phyloP scores from a whole-genome alignment of 2,888 invertebrate species.

The Conops quadrifasciatus region DNA sequence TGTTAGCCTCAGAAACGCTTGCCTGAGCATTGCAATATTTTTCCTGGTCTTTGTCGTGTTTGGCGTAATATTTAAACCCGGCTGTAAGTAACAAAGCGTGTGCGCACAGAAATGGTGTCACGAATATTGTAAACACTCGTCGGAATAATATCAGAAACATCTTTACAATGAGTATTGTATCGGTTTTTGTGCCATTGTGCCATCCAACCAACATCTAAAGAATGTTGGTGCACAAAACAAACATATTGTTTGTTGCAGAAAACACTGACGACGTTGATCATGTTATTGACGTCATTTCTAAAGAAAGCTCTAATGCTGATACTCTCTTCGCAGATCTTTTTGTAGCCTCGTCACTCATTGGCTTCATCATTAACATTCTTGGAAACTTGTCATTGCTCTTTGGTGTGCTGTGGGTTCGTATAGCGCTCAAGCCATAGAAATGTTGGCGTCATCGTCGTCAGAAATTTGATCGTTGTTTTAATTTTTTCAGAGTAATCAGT shows the following conservation, averaged over 20 bases:
- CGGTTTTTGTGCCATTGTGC: neutral
- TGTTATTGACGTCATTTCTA: slow-evolving; percentile 17
- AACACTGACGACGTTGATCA: neutral
- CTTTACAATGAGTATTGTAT: too few relatives aligned
- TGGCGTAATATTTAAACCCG: slow-evolving; percentile 45
- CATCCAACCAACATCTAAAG: neutral
- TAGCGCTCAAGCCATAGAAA: neutral
- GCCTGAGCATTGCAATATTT: slow-evolving; percentile 51
- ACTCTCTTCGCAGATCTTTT: slow-evolving; percentile 45
- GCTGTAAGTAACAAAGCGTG: slow-evolving; percentile 44
- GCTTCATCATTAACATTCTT: slow-evolving; percentile 45
- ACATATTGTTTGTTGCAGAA: neutral
- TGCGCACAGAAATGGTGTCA: neutral
- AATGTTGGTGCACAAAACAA: neutral
- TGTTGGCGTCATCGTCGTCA: neutral
- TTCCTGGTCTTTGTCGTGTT: slow-evolving; percentile 43
- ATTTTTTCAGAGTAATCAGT: slow-evolving; percentile 45
- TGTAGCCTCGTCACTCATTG: slow-evolving; percentile 41
- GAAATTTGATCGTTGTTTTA: neutral
- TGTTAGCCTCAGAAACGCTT: slow-evolving; percentile 50
- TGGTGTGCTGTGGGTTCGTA: slow-evolving; percentile 49
- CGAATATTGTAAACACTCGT: too few relatives aligned
- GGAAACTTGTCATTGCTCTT: slow-evolving; percentile 48
- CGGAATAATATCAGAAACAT: too few relatives aligned
- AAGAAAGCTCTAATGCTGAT: neutral